Conservation (phyloP, 2,888 invertebrate species). For the Brenthis ino region DNA sequence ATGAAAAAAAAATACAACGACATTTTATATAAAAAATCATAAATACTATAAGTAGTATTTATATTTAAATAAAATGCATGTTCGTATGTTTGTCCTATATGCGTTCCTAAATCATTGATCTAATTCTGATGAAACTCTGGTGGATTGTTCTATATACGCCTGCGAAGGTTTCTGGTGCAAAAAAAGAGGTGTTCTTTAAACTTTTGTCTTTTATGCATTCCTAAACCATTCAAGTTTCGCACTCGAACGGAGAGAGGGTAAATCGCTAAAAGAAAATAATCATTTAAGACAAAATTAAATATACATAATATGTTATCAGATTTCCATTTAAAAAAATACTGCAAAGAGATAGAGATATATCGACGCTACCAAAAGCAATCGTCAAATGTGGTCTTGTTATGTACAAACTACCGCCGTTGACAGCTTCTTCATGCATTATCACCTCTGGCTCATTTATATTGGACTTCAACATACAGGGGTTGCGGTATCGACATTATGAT, state of each 20-base stretch:
- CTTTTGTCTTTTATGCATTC: too few species aligned
- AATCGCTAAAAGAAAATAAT: neutral
- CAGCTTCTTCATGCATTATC: slow-evolving; percentile 71
- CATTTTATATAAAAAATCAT: too few species aligned
- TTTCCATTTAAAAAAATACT: slow-evolving; percentile 73
- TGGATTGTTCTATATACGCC: too few species aligned
- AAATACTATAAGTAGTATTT: too few species aligned
- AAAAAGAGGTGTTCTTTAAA: too few species aligned
- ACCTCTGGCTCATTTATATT: slow-evolving; percentile 74
- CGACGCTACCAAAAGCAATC: slow-evolving; percentile 67
- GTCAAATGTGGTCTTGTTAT: slow-evolving; percentile 74
- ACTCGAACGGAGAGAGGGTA: too few species aligned
- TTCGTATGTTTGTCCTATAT: neutral
- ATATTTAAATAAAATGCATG: neutral
- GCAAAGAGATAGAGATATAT: slow-evolving; percentile 64
- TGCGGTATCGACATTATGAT: slow-evolving; percentile 72
- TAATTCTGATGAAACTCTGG: too few species aligned
- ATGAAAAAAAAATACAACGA: too few species aligned
- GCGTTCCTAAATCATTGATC: too few species aligned
- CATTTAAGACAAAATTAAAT: neutral
- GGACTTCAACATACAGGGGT: slow-evolving; percentile 75
- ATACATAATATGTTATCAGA: slow-evolving; percentile 44
- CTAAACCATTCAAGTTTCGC: too few species aligned
- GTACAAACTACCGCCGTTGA: slow-evolving; percentile 75
- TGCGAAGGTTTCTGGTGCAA: too few species aligned